Percentiles rank a stretch among this genome's conserved stretches.
Conservation (phyloP, 2,113 vertebrate genomes). For the Indicator indicator region DNA sequence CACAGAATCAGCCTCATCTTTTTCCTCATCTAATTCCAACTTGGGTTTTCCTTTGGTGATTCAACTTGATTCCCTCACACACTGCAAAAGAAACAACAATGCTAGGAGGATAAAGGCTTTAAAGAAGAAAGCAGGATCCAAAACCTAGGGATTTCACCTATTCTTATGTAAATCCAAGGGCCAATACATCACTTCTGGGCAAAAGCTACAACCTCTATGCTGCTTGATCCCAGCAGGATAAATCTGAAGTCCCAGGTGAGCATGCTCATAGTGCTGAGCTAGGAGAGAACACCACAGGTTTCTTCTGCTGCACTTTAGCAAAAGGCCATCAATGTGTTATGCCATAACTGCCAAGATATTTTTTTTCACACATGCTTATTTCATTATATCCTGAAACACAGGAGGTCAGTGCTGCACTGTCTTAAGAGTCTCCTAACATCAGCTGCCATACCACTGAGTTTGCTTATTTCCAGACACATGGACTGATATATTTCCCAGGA, state of each 20-base stretch:
- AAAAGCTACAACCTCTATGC: not conserved
- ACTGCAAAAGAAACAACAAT: not conserved
- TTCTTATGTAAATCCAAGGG: not conserved
- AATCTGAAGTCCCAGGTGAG: not conserved
- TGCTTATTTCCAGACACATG: constrained; percentile 50
- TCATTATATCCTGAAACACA: constrained; percentile 57
- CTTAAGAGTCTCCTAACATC: constrained; percentile 4
- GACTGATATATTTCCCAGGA: constrained; percentile 34
- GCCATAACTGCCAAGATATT: constrained; percentile 14
- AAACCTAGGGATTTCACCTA: not conserved
- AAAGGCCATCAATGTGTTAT: constrained; percentile 1
- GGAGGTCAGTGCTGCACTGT: constrained; percentile 65
- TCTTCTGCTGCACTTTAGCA: not conserved
- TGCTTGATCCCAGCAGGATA: not conserved
- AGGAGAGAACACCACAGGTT: not conserved
- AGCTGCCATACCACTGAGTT: not conserved
- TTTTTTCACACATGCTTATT: not conserved
- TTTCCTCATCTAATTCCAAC: not conserved
- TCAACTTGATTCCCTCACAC: not conserved
- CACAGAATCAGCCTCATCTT: not conserved
- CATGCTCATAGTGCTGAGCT: not conserved
- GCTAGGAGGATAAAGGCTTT: not conserved
- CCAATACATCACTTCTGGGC: not conserved
- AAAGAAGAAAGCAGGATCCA: not conserved
- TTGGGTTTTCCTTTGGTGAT: not conserved